Base-by-base conservation (phyloP, 2,888 invertebrate genomes). In the Bembecia ichneumoniformis region DNA sequence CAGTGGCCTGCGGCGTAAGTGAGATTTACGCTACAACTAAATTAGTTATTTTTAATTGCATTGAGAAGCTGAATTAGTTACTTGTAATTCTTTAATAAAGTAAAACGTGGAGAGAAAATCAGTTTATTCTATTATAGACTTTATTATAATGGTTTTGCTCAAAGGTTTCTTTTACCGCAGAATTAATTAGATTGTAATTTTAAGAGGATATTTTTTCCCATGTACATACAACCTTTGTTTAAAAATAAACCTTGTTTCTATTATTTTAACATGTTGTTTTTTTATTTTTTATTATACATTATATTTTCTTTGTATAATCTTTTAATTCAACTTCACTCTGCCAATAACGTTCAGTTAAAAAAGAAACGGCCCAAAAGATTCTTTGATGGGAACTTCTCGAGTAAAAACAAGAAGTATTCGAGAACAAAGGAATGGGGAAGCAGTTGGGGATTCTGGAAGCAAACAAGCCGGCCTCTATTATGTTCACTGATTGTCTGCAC, bases 11-110 rank as follows among this genome's bases (percentile, higher is more conserved):
- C 51, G 49, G 51, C 35, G 49, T 10, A 49, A 51, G 53, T 53
- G 51, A 53, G 51, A 53, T 53, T 53, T 53, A 53, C 52, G 51
- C 49, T 47, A 45, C 49, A 46, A 48, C 28, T 51, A 51, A 53
- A 53, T 53, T 53, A 49, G 51, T 51, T 44, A 44, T 16, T 44
- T 44, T 53, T 53, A 51, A 53, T 53, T 46, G 51, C 43, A 51
- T 51, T 50, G 35, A 14, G 34, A 14, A 5, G 40, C 47, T 36
- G 50, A 48, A 50, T 50, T 48, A 52, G 47, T 50, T 49, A 46
- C 36, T 45, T 34, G 46, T 50, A 52, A 46, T 52, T 40, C 50
- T 47, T 35, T 47, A 7, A 28, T 28, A 28, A 28, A 28, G 28
- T 28, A 7, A 5, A 28, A 28, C 7, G 28, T 28, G 5, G 28